Percentiles rank a stretch among this genome's conserved stretches.
Evolutionary conservation across 2,888 invertebrate genomes (phyloP).

Genomic region (Protodeltote pygarga): DNA sequence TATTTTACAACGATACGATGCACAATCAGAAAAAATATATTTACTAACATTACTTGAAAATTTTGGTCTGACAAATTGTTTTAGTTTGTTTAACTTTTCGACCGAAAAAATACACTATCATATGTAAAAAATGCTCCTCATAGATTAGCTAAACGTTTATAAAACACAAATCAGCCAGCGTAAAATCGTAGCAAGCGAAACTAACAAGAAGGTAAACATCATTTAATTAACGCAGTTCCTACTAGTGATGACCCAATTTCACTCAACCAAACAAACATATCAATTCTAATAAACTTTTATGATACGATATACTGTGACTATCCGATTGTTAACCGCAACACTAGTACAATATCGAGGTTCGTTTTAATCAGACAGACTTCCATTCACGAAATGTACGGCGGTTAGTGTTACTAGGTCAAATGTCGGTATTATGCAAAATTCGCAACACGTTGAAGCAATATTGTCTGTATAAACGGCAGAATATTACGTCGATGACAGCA

Average conservation of each 20-base stretch:
- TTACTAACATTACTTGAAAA: no score
- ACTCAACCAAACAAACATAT: slow-evolving; percentile 27
- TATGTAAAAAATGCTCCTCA: slow-evolving; percentile 1
- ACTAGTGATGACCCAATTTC: slow-evolving; percentile 34
- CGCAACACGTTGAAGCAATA: slow-evolving; percentile 42
- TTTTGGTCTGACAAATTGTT: no score
- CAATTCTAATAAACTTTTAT: slow-evolving; percentile 36
- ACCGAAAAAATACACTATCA: slow-evolving; percentile 20
- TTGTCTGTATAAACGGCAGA: slow-evolving; percentile 29
- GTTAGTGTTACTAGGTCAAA: slow-evolving; percentile 39
- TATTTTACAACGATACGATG: no score
- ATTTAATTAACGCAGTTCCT: slow-evolving; percentile 31
- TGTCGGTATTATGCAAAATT: slow-evolving; percentile 28
- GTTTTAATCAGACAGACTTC: slow-evolving; percentile 43
- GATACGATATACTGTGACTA: slow-evolving; percentile 16
- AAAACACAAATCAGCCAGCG: background rate
- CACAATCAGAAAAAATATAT: no score
- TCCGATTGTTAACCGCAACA: slow-evolving; percentile 23
- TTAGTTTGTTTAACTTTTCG: no score
- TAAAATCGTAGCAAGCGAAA: slow-evolving; percentile 9
- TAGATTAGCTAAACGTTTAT: background rate
- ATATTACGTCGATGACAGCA: slow-evolving; percentile 47
- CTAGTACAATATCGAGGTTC: slow-evolving; percentile 26
- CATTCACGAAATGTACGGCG: slow-evolving; percentile 41
- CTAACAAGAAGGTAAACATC: slow-evolving; percentile 32